Evolutionary conservation across 1,140 invertebrate genomes (phyloP).

Genomic region (Leptopilina clavipes): DNA sequence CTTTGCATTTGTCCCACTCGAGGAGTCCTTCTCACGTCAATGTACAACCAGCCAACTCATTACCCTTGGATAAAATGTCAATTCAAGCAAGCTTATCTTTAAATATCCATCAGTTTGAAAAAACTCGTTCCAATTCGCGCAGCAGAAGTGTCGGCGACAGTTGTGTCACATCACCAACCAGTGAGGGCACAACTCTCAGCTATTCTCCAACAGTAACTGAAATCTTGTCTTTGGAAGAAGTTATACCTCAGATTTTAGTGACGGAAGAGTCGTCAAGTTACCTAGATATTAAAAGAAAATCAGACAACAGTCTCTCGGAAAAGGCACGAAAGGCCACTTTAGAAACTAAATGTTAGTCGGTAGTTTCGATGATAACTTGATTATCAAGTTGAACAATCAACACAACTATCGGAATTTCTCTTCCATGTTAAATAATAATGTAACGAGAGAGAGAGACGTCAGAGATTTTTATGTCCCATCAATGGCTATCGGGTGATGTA

Average conservation of each 20-base stretch:
- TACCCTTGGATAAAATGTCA: slow-evolving; percentile 51
- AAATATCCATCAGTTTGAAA: slow-evolving; percentile 61
- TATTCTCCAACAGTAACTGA: slow-evolving; percentile 66
- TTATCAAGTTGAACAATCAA: not conserved
- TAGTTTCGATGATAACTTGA: not conserved
- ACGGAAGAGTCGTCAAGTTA: slow-evolving; percentile 48
- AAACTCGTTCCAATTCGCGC: slow-evolving; percentile 54
- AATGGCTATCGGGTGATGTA: slow-evolving; percentile 50
- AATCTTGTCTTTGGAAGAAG: slow-evolving; percentile 63
- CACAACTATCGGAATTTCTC: slow-evolving; percentile 42
- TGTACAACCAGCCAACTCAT: slow-evolving; percentile 38
- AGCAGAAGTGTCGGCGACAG: slow-evolving; percentile 65
- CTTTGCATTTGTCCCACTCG: slow-evolving; percentile 61
- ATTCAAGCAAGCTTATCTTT: slow-evolving; percentile 62
- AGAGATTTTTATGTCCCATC: slow-evolving; percentile 51
- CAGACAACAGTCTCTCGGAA: slow-evolving; percentile 53
- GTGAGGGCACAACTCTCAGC: slow-evolving; percentile 66
- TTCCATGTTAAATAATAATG: slow-evolving; percentile 45
- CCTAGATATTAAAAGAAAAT: slow-evolving; percentile 51
- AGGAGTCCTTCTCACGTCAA: slow-evolving; percentile 60
- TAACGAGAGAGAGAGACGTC: slow-evolving; percentile 13
- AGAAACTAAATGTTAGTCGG: slow-evolving; percentile 66
- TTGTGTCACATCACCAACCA: slow-evolving; percentile 67
- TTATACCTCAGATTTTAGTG: slow-evolving; percentile 50
- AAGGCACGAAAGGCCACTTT: slow-evolving; percentile 59